Base-by-base conservation (phyloP, 1,140 invertebrate species). In the Lanistes nyassanus region DNA sequence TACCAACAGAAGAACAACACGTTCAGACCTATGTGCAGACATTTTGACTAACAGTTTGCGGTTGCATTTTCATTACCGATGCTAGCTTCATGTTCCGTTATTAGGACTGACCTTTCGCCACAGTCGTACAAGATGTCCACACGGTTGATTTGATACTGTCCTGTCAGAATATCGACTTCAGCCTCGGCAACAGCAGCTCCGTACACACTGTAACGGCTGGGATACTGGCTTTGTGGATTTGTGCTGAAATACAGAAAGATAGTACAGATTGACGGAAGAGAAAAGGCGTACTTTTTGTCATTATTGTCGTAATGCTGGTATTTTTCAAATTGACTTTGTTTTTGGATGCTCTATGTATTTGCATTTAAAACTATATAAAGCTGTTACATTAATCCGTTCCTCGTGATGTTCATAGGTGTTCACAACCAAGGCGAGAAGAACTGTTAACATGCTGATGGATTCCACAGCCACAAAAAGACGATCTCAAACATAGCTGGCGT, bases 81-180 rank as follows among this genome's bases (percentile, higher is more conserved):
- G n/a, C n/a, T n/a, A n/a, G n/a, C n/a, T n/a, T n/a, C n/a, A n/a
- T n/a, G n/a, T n/a, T n/a, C n/a, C n/a, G 53, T 55, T n/a, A 66
- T 26, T 4, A 36, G 21, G 1, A 66, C 64, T 62, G 64, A 84
- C 82, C 81, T 84, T 47, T 72, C 66, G 5, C 89, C 89, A 39
- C 83, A 82, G 72, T 90, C 89, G 75, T 88, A 87, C 19, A 89
- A 79, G 0, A 89, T 62, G 70, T 90, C 89, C 2, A 83, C 79
- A 29, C 88, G 65, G 64, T 72, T 58, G 86, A 93, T 92, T 88
- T 94, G 69, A 42, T 79, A 71, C 47, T 84, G 80, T n/a, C 83
- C 83, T 13, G 83, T 84, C 6, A 84, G 74, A n/a, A 82, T 80
- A 75, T 84, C 82, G 5, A 84, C 36, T 29, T 82, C 81, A 51